These are phyloP conservation scores for Rousettus leschenaultii DNA, from an alignment of 2,113 vertebrate genomes.

Conservation along the genomic window DNA sequence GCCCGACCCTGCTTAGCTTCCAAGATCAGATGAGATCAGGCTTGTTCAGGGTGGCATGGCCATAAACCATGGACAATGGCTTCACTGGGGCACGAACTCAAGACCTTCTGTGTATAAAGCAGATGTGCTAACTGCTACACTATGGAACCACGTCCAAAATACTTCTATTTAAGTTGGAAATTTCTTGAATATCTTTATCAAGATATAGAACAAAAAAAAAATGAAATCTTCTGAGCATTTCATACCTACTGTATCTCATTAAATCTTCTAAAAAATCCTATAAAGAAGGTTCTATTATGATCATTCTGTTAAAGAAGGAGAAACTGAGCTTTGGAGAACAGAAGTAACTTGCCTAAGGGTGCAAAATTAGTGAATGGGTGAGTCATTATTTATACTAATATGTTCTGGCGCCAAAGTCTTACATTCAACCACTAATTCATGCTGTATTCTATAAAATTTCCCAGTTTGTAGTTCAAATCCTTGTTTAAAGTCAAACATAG, in stretches of 20 bases:
- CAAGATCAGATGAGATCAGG: too few species aligned
- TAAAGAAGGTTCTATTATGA: not conserved
- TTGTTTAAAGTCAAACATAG: not conserved
- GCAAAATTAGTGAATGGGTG: not conserved
- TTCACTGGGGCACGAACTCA: too few species aligned
- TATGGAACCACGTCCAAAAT: too few species aligned
- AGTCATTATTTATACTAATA: not conserved
- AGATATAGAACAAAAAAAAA: not conserved
- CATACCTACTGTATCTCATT: not conserved
- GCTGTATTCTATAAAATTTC: not conserved
- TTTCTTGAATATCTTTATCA: not conserved
- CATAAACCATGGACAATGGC: too few species aligned
- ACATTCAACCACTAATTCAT: not conserved
- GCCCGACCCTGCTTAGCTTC: too few species aligned
- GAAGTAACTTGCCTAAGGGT: not conserved
- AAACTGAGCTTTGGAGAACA: not conserved
- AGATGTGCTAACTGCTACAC: too few species aligned
- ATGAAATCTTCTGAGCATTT: not conserved
- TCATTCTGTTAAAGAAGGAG: not conserved
- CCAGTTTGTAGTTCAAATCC: not conserved
- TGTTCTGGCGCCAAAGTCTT: not conserved
- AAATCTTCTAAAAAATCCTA: not conserved
- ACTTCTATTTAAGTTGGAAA: not conserved
- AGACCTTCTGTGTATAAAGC: too few species aligned
- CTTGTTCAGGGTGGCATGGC: too few species aligned